A percentile compares a stretch with the other conserved stretches of the same genome.
These are phyloP conservation scores for Squalus acanthias DNA, from an alignment of 2,797 vertebrate genomes.

Conservation along the genomic window DNA sequence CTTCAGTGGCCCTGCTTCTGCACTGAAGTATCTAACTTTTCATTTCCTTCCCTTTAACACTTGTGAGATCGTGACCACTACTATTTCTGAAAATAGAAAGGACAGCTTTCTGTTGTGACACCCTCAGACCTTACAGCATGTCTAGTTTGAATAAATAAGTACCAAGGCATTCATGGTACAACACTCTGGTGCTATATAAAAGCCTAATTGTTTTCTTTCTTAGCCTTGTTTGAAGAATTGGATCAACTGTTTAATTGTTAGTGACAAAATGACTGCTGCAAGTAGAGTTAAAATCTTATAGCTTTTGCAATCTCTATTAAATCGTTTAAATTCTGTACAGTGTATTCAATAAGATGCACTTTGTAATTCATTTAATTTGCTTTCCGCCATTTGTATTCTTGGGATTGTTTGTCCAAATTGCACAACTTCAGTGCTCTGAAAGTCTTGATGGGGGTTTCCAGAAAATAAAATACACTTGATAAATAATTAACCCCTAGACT, in stretches of 20 bases:
- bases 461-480: neutral
- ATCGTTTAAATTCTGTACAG: neutral
- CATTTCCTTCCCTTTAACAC: slow-evolving; percentile 18
- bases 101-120: neutral
- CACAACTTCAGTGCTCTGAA: neutral
- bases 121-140: neutral
- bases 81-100: neutral
- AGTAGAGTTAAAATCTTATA: neutral
- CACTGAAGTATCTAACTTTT: no score
- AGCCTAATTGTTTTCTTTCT: slow-evolving; percentile 15
- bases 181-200: neutral
- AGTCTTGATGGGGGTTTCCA: neutral
- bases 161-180: slow-evolving; percentile 27
- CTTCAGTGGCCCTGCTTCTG: neutral
- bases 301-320: neutral
- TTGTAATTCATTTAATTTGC: neutral
- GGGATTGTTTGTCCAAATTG: neutral
- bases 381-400: neutral
- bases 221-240: slow-evolving; percentile 15
- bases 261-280: neutral
- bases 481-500: no score
- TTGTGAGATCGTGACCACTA: neutral
- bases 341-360: neutral
- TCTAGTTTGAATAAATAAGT: slow-evolving; percentile 34
- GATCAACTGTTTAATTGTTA: slow-evolving; percentile 30